Evolutionary conservation across 2,113 vertebrate genomes (phyloP).

Genomic region (Gila orcuttii): DNA sequence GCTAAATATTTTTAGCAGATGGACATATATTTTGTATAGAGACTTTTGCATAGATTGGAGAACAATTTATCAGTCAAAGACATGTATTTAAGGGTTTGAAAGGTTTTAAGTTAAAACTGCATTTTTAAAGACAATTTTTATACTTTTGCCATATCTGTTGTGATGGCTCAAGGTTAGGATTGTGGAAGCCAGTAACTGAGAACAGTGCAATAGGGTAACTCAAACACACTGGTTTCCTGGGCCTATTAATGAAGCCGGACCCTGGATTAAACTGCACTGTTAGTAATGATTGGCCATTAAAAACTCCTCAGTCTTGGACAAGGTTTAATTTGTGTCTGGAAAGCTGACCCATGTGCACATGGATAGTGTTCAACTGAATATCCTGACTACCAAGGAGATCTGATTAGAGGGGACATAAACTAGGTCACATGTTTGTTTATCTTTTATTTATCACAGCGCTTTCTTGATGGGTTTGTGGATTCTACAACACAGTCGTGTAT

Average conservation of each 20-base stretch:
- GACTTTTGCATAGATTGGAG: background rate
- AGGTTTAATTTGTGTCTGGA: background rate
- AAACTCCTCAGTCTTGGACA: background rate
- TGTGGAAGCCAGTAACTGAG: background rate
- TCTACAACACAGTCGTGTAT: constrained; percentile 15
- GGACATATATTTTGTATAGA: constrained; percentile 23
- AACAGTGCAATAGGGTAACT: constrained; percentile 39
- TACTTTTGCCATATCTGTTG: background rate
- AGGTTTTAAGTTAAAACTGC: background rate
- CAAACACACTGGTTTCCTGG: constrained; percentile 15
- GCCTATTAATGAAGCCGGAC: background rate
- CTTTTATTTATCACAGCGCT: constrained; percentile 28
- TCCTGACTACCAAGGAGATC: constrained; percentile 36
- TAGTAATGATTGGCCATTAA: background rate
- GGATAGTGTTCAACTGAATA: background rate
- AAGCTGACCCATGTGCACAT: constrained; percentile 8
- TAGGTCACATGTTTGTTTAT: constrained; percentile 20
- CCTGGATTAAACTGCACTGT: background rate
- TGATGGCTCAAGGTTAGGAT: background rate
- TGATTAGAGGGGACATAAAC: constrained; percentile 28
- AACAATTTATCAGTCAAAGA: background rate
- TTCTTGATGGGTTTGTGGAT: constrained; percentile 35
- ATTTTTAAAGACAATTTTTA: background rate
- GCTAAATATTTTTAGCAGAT: constrained; percentile 39
- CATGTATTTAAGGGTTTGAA: background rate